Evolutionary conservation across 2,113 vertebrate genomes (phyloP), one percentile per base, ranked within the genome.

Genomic region (Sinocyclocheilus rhinocerous): DNA sequence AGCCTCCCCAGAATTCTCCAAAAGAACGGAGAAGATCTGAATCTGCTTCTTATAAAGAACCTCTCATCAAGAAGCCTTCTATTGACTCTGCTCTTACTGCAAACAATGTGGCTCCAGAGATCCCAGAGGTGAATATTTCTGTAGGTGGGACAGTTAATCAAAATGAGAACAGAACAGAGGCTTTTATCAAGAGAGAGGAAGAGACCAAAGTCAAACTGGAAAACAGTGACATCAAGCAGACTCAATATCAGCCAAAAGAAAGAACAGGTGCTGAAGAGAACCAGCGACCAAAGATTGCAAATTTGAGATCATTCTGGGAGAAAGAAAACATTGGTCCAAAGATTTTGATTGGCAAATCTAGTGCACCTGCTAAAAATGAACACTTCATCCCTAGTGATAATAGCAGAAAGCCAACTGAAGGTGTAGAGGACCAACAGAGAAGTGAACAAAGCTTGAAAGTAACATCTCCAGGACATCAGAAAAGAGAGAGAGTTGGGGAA

Each of bases 281-380:
- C 24, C 87, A 91, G 24, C 76, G 86, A 16, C 26, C 83, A 42
- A 92, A 91, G 77, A 89, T 94, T 42, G 89, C 90, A 18, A 84
- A 92, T 42, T 84, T 94, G 52, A 95, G 90, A 87, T 92, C 92
- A 1, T 93, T 94, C 84, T 94, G 92, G 93, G 94, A 96, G 88
- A 92, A 87, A 84, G 92, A 76, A 73, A 93, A 88, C 84, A 7
- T 76, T 16, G 92, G 91, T 2, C 91, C 92, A 9, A 93, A 91
- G 91, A 92, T 94, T 86, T 89, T 91, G 29, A 89, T 90, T 29
- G 87, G 91, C 73, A 93, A 91, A 82, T 87, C 91, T 63, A 73
- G 88, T 52, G 59, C 24, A 6, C 18, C 87, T 1, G 75, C 55
- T 5, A 76, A 92, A 59, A 91, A 89, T 85, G 88, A 87, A 78